Base-by-base conservation (phyloP, 2,113 vertebrate species). In the Dipodomys spectabilis region DNA sequence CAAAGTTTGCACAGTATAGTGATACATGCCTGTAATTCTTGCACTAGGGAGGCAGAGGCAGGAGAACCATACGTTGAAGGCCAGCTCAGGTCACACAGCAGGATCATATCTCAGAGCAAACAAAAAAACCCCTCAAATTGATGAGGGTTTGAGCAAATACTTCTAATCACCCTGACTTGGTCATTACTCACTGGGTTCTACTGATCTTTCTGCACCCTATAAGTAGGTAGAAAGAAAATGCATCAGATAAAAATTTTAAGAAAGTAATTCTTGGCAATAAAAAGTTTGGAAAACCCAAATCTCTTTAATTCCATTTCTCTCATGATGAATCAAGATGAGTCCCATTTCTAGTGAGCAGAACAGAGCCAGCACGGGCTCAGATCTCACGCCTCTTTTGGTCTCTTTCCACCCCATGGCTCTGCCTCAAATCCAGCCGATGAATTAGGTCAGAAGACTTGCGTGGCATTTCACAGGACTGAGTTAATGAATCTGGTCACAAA, bases 401-500 rank as follows among this genome's bases (percentile, higher is more conserved):
- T 81, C 90, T 57, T 79, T 64, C 32, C 3, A 12, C 27, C 19
- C 45, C 22, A 35, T 8, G 2, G 22, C 4, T 25, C 68, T 92
- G 80, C 78, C 65, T 96, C 73, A 91, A 44, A 85, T 53, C n/a
- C 74, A 82, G 49, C 23, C 64, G 19, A 25, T 44, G 82, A 95
- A 69, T 6, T 39, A 60, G 60, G 53, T 93, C 85, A 89, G 28
- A 44, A 94, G 30, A 44, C 53, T 60, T 39, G 39, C 53, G 92
- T 83, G 72, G 87, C 35, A 45, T 11, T 1, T 71, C 79, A 53
- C 8, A 86, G 64, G 65, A 25, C 71, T 82, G 53, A 86, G 23
- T 35, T 82, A 75, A 91, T 83, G 82, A 84, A 95, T 95, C 83
- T 91, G 45, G 78, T 84, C n/a, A 30, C 57, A 12, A 18, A 15